Base-by-base conservation (phyloP, 2,888 invertebrate genomes). In the Meganola albula region DNA sequence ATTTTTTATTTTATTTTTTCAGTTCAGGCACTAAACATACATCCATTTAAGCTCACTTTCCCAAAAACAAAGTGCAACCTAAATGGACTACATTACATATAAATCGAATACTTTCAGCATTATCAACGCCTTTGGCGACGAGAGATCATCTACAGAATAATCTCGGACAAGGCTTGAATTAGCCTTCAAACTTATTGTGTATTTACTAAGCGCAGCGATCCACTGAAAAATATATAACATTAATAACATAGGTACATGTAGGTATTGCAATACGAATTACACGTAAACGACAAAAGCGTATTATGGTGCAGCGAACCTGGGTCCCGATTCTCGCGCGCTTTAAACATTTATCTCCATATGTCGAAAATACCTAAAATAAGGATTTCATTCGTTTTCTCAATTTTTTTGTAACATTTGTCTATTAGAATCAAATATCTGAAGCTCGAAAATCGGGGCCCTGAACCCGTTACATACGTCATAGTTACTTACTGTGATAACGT, bases 1-100 rank as follows among this genome's bases (percentile, higher is more conserved):
- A 61, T 65, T 66, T 73, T 58, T 61, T 58, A 14, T 30, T 63
- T 61, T 67, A 62, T 65, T 70, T 73, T 57, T 63, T 77, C 67
- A 70, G 63, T 73, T 71, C 75, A 80, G 80, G 78, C 83, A 79
- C 78, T 69, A 72, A 66, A 71, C 63, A 65, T 62, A 64, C 59
- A 63, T 68, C 53, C 44, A 41, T 46, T 51, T 50, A 70, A 70
- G 68, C 79, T 70, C 82, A 79, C 79, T 75, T 78, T 73, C 65
- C 56, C 58, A 54, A 52, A 48, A 61, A 5, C 20, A 20, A 46
- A 44, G 43, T 49, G 43, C 45, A 44, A 47, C 25, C 38, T 52
- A 46, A 46, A 38, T 55, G 34, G 44, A 54, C 45, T 49, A 56
- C 56, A 44, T 44, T 59, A 58, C 44, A 39, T 43, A 40, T 55